Base-by-base conservation (phyloP, 2,888 invertebrate species). In the Orchesellides sinensis region DNA sequence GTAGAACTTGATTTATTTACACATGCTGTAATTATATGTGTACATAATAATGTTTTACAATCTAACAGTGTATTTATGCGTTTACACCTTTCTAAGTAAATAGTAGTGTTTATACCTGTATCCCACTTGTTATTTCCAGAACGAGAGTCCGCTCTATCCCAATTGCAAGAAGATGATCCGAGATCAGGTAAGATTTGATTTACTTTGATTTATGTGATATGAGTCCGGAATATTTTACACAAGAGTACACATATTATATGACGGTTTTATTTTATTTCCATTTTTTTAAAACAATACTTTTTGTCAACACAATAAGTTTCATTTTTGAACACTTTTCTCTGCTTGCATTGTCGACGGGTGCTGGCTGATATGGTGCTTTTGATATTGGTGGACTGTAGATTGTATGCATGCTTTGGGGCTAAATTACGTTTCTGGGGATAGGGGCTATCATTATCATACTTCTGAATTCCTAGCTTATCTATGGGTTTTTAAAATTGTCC, bases 91-190 rank as follows among this genome's bases (percentile, higher is more conserved):
- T 59, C 32, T 29, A n/a, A 23, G 54, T 54, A 54, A 25, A 25
- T n/a, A 52, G 54, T 54, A 54, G 54, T 25, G 23, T 25, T 40
- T 49, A 54, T 32, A 40, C 54, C 21, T 56, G 66, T 75, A n/a
- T 79, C 81, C 74, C 74, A 65, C 40, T 74, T 82, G 59, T 82
- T 75, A 49, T 83, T 85, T 86, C 65, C 83, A 87, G 87, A 87
- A 83, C 85, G 87, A 63, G 85, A 85, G 68, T 79, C 73, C 80
- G 75, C 83, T 68, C 87, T 84, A 83, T 85, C 86, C 68, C 87
- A 85, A 83, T 74, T 87, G 61, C 74, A 63, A 10, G 84, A 79
- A 25, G 85, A 87, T 75, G 84, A 83, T 23, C 74, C 78, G 10
- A 81, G 84, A 79, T 85, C 87, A 83, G 87, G 87, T 87, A 87